Base-by-base conservation (phyloP, 1,140 invertebrate species). In the Panagrolaimus sp. region DNA sequence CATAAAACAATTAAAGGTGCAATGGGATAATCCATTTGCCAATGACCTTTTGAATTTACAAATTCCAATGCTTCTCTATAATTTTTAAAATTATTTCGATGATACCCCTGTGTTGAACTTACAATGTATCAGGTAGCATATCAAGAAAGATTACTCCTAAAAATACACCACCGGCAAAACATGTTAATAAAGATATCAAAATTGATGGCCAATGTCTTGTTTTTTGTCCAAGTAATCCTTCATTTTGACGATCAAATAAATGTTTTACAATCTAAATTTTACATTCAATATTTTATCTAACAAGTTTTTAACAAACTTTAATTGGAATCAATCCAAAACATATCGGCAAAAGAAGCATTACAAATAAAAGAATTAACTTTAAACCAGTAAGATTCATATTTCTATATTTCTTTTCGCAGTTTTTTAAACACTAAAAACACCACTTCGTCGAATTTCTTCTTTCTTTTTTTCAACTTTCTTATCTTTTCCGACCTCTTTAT, bases 121-220 rank as follows among this genome's bases (percentile, higher is more conserved):
- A 69, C 68, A 46, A 63, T 62, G 68, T 63, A 71, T 69, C 68
- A 14, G 68, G 68, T 38, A 69, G 11, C n/a, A 69, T 20, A 46
- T 69, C 27, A 20, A 69, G 31, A 71, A 69, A 69, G 14, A 69
- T 69, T 14, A 69, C 68, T 8, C 65, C 45, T 44, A 69, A 51
- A 61, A 69, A 69, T 38, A 61, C 51, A 11, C 68, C 68, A 48
- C 68, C 68, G 14, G 68, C 68, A 71, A 69, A 69, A 47, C 68
- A 69, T 20, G 68, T 43, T 43, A 69, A 53, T n/a, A 27, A 45
- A 9, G 68, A 69, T 69, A 69, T 69, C 20, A 47, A 69, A 25
- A 70, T 38, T 9, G 67, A n/a, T 14, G 25, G 23, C 13, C 31
- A 69, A 20, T 38, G 27, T 57, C 43, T 51, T 14, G 20, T 63